These are phyloP conservation scores for Melipona beecheii DNA, from an alignment of 2,888 invertebrate genomes.

Conservation along the genomic window DNA sequence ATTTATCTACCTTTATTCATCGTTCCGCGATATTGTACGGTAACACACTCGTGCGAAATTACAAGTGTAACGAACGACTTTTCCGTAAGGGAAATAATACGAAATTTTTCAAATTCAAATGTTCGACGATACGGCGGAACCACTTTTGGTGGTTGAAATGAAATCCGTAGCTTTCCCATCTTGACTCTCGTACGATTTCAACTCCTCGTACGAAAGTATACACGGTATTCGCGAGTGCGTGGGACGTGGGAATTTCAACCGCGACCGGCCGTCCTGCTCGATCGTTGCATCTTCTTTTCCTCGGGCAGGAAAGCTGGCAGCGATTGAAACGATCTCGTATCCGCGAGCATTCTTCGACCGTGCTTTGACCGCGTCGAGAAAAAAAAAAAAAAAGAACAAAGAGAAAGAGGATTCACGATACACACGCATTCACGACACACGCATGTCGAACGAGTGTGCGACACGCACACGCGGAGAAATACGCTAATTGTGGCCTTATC, in stretches of 20 bases:
- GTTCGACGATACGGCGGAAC: too few species aligned
- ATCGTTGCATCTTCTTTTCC: background rate
- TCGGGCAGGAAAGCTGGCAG: slow-evolving; percentile 7
- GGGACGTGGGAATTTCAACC: background rate
- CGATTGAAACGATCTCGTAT: background rate
- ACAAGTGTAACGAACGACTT: slow-evolving; percentile 25
- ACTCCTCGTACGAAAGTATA: background rate
- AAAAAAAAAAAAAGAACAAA: background rate
- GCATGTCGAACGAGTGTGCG: slow-evolving; percentile 55
- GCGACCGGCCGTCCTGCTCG: slow-evolving; percentile 3
- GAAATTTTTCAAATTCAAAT: background rate
- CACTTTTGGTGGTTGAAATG: background rate
- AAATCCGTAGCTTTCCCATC: background rate
- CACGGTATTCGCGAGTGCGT: slow-evolving; percentile 6
- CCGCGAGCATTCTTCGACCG: slow-evolving; percentile 42
- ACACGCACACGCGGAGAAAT: slow-evolving; percentile 63
- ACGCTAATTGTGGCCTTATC: slow-evolving; percentile 79
- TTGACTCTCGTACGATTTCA: background rate
- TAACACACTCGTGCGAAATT: slow-evolving; percentile 20
- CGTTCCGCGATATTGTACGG: slow-evolving; percentile 36
- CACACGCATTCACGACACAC: slow-evolving; percentile 48
- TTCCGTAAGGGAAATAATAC: background rate
- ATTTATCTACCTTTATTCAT: slow-evolving; percentile 1
- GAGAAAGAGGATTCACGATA: background rate
- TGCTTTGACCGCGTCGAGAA: slow-evolving; percentile 1